A percentile compares a stretch with the other conserved stretches of the same genome.
phyloP scores from a whole-genome alignment of 2,888 invertebrate genomes.

The Caenorhabditis macrosperma region DNA sequence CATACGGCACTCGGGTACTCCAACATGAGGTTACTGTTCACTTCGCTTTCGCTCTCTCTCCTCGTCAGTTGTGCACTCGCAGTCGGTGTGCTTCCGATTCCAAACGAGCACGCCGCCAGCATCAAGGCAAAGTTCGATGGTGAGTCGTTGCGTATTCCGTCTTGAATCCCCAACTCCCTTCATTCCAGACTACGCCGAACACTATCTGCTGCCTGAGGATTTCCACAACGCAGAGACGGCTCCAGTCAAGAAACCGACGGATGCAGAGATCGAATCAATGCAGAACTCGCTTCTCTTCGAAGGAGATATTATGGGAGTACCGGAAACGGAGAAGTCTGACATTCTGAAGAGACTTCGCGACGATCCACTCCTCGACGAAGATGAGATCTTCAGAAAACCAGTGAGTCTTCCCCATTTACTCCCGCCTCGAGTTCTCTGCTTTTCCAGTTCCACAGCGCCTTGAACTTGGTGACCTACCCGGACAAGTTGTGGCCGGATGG shows the following conservation, averaged over 20 bases:
- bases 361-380: constrained; percentile 65
- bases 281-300: constrained; percentile 82
- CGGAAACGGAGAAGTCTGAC: constrained; percentile 58
- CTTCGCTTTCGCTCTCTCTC: constrained; percentile 12
- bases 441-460: constrained; percentile 78
- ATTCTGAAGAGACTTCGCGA: constrained; percentile 65
- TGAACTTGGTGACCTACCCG: constrained; percentile 80
- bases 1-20: constrained; percentile 52
- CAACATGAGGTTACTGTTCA: constrained; percentile 43
- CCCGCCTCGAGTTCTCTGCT: no score
- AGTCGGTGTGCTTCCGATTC: constrained; percentile 61
- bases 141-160: background rate
- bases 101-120: constrained; percentile 61
- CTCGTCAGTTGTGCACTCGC: constrained; percentile 19
- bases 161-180: background rate
- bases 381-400: constrained; percentile 68
- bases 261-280: constrained; percentile 75
- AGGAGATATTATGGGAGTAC: constrained; percentile 83
- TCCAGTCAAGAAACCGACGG: constrained; percentile 74
- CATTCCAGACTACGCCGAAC: constrained; percentile 74
- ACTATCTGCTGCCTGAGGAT: constrained; percentile 77
- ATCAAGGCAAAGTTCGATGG: constrained; percentile 70
- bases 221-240: constrained; percentile 75
- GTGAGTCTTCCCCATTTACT: no score
- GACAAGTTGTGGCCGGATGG: constrained; percentile 79